phyloP scores from a whole-genome alignment of 2,113 vertebrate species.

The Lethenteron camtschaticum region DNA sequence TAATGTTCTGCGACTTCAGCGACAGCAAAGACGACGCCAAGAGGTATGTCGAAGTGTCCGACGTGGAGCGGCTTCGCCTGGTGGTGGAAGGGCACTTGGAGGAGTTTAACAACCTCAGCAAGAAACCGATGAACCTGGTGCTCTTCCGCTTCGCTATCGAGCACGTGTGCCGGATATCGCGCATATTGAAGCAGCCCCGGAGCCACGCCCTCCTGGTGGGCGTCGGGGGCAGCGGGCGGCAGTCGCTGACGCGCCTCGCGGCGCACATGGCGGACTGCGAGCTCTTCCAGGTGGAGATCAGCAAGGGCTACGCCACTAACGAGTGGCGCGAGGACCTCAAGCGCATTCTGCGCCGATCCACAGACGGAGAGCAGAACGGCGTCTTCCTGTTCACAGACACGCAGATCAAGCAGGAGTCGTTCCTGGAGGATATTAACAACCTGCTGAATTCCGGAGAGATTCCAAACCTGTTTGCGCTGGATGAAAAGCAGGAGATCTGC shows the following conservation, averaged over 20 bases:
- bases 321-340: slow-evolving; percentile 70
- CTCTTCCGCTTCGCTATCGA: slow-evolving; percentile 65
- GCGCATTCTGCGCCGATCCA: slow-evolving; percentile 39
- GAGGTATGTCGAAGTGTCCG: slow-evolving; percentile 38
- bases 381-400: slow-evolving; percentile 67
- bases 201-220: slow-evolving; percentile 62
- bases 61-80: slow-evolving; percentile 29
- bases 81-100: slow-evolving; percentile 48
- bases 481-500: slow-evolving; percentile 63
- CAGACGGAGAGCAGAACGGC: slow-evolving; percentile 38
- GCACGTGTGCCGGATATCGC: slow-evolving; percentile 56
- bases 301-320: slow-evolving; percentile 37
- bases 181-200: slow-evolving; percentile 57
- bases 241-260: slow-evolving; percentile 55
- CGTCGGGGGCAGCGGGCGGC: slow-evolving; percentile 58
- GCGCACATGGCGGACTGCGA: slow-evolving; percentile 53
- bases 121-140: slow-evolving; percentile 60
- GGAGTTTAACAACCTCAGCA: slow-evolving; percentile 55
- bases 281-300: slow-evolving; percentile 58
- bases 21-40: slow-evolving; percentile 47
- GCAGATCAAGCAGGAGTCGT: slow-evolving; percentile 64
- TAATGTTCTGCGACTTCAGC: slow-evolving; percentile 77
- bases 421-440: slow-evolving; percentile 64
- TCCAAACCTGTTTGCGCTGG: slow-evolving; percentile 50
- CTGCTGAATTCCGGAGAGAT: slow-evolving; percentile 69